phyloP scores from a whole-genome alignment of 2,113 vertebrate species.

The Eolophus roseicapilla region DNA sequence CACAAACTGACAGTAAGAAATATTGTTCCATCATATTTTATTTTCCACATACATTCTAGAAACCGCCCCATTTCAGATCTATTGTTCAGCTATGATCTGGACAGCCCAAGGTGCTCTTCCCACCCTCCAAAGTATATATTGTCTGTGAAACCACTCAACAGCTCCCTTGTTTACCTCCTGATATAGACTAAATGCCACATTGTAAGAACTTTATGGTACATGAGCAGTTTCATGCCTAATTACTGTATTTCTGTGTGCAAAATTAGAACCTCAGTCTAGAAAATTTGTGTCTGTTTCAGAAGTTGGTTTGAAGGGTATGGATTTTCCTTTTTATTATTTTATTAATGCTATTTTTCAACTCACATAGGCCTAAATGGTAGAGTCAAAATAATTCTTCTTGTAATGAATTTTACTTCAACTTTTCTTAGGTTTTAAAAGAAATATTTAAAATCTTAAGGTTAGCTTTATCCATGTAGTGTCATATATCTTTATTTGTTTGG shows the following conservation, averaged over 20 bases:
- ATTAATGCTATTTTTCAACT: background rate
- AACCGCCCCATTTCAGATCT: constrained; percentile 14
- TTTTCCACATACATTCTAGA: constrained; percentile 21
- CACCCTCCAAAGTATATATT: background rate
- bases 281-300: background rate
- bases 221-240: background rate
- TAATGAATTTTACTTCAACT: background rate
- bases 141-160: background rate
- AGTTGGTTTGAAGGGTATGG: background rate
- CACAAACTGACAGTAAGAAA: constrained; percentile 47
- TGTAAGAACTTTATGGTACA: background rate
- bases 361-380: background rate
- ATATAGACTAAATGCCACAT: background rate
- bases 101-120: background rate
- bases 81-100: background rate
- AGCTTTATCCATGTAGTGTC: background rate
- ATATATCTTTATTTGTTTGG: background rate
- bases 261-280: background rate
- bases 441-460: background rate
- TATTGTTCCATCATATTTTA: constrained; percentile 14
- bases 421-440: background rate
- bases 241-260: background rate
- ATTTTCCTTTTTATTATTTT: background rate
- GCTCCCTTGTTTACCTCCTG: background rate
- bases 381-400: background rate